phyloP scores from a whole-genome alignment of 2,888 invertebrate genomes.

The Congeria kusceri region DNA sequence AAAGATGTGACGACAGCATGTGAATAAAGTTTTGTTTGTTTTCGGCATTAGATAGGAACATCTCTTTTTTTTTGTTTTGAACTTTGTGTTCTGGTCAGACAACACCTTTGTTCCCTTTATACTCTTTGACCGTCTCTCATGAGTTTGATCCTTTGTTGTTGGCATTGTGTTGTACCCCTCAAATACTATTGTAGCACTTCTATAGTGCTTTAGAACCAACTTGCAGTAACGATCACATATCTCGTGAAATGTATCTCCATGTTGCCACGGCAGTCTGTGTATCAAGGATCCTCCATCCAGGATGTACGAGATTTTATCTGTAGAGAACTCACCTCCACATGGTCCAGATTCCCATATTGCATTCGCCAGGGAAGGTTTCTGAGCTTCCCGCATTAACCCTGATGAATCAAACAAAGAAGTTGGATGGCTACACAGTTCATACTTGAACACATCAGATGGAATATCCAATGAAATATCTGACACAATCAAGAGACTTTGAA shows the following conservation, averaged over 20 bases:
- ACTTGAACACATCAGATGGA: neutral
- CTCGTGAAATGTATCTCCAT: slow-evolving; percentile 51
- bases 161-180: slow-evolving; percentile 66
- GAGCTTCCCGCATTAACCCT: neutral
- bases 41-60: slow-evolving; percentile 62
- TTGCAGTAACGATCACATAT: slow-evolving; percentile 54
- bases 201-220: slow-evolving; percentile 51
- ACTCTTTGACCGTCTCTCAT: slow-evolving; percentile 59
- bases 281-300: slow-evolving; percentile 66
- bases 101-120: slow-evolving; percentile 35
- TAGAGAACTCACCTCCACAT: slow-evolving; percentile 11
- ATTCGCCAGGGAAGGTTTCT: slow-evolving; percentile 11
- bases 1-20: slow-evolving; percentile 43
- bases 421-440: slow-evolving; percentile 12
- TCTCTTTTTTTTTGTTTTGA: slow-evolving; percentile 64
- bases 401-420: slow-evolving; percentile 12
- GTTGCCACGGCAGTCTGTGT: slow-evolving; percentile 61
- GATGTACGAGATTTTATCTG: slow-evolving; percentile 43
- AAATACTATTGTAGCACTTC: slow-evolving; percentile 55
- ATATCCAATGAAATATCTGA: slow-evolving; percentile 8
- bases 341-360: slow-evolving; percentile 35
- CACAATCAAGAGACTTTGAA: neutral
- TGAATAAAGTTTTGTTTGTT: slow-evolving; percentile 71
- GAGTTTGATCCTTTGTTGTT: slow-evolving; percentile 68
- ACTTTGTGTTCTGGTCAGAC: slow-evolving; percentile 55